Conservation (phyloP, 2,797 vertebrate species). For the Neostethus bicornis region DNA sequence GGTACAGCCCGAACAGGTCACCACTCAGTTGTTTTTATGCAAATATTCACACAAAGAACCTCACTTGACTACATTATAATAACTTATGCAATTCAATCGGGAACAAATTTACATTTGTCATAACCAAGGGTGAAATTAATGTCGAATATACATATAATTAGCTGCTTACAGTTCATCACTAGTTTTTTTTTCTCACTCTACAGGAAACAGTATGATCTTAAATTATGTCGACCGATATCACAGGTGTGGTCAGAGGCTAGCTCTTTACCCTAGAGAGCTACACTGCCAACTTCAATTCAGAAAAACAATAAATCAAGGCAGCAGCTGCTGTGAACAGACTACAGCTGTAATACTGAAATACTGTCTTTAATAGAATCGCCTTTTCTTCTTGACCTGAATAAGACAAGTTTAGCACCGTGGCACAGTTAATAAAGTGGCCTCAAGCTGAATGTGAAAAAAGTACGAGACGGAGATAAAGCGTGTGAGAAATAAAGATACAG, state of each 20-base stretch:
- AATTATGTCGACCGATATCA: constrained; percentile 20
- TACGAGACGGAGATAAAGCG: constrained; percentile 30
- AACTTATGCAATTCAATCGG: no score
- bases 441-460: constrained; percentile 40
- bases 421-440: constrained; percentile 55
- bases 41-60: no score
- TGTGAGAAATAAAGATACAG: constrained; percentile 19
- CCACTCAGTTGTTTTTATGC: no score
- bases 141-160: not conserved
- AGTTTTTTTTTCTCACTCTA: constrained; percentile 6
- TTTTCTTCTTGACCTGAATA: constrained; percentile 45
- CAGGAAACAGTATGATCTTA: constrained; percentile 17
- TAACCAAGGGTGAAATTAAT: no score
- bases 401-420: constrained; percentile 40
- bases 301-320: constrained; percentile 40
- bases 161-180: constrained; percentile 27
- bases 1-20: no score
- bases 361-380: constrained; percentile 50
- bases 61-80: no score
- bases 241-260: constrained; percentile 42
- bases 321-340: constrained; percentile 38
- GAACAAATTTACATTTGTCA: no score
- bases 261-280: constrained; percentile 5
- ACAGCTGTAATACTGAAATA: constrained; percentile 35
- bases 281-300: constrained; percentile 17